Evolutionary conservation across 2,797 vertebrate species (phyloP).

Genomic region (Synaphobranchus kaupii): DNA sequence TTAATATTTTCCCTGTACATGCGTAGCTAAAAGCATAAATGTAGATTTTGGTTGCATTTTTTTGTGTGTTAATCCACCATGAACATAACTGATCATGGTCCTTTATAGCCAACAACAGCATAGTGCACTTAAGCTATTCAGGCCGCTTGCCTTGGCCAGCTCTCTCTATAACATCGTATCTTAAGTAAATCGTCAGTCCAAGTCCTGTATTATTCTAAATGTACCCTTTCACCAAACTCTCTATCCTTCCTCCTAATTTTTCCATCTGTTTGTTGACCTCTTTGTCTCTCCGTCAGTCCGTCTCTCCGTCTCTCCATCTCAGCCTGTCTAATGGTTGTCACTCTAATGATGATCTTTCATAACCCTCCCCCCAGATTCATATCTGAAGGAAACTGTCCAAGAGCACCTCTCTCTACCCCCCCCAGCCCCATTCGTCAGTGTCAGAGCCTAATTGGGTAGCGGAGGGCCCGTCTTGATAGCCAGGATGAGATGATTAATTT

Average conservation of each 20-base stretch:
- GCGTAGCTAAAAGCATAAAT: no score
- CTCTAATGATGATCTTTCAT: constrained; percentile 69
- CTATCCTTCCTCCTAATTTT: constrained; percentile 15
- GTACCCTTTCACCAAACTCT: background rate
- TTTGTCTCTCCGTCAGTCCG: constrained; percentile 62
- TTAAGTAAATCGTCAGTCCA: background rate
- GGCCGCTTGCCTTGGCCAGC: background rate
- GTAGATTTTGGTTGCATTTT: no score
- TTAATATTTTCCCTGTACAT: background rate
- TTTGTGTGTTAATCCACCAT: no score
- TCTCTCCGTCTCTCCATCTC: constrained; percentile 62
- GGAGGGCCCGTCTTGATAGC: constrained; percentile 77
- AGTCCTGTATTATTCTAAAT: background rate
- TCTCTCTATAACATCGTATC: background rate
- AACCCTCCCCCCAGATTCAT: constrained; percentile 81
- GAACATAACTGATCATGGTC: no score
- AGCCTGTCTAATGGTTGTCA: constrained; percentile 69
- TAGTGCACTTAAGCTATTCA: background rate
- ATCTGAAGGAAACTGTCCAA: constrained; percentile 74
- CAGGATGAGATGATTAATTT: constrained; percentile 78
- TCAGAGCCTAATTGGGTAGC: constrained; percentile 80
- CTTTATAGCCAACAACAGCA: no score
- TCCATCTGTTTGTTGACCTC: constrained; percentile 57
- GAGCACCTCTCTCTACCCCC: constrained; percentile 73
- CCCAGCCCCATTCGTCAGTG: constrained; percentile 80